Evolutionary conservation across 2,888 invertebrate species (phyloP), one percentile per base, ranked within the genome.

Genomic region (Athripsodes cinereus): DNA sequence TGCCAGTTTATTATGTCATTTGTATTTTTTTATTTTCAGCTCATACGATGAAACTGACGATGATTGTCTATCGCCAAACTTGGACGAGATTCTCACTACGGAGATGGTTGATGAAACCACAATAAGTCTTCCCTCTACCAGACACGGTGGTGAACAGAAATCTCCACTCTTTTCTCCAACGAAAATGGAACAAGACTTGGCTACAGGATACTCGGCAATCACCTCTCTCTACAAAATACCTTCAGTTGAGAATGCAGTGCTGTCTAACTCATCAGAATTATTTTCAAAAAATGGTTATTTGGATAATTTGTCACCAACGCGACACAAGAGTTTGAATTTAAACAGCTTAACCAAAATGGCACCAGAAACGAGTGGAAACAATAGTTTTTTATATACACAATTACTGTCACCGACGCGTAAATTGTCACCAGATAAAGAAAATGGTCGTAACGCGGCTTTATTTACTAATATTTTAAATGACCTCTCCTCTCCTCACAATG

Each of bases 11-110:
- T 31, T 31, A 8, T 8, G 6, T 31, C 8, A 31, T 11, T 31
- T 31, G 31, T 31, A 13, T 26, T 44, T 47, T 47, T 20, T 10
- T 20, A 47, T 20, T 81, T 72, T 48, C 79, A 84, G 84, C 83
- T 83, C 83, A 70, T 84, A 82, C 81, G 84, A 84, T 83, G 84
- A 84, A 71, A 82, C 81, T 47, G 84, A 81, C 65, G 86, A 86
- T 62, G 86, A 86, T 69, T 79, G 82, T 64, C 76, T 86, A 62
- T 85, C 86, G 61, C 85, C 85, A 64, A 86, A 86, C 69, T 68
- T 86, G 67, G 85, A 86, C 69, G 81, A 82, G 61, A 79, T 84
- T 64, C 74, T 83, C 62, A 80, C 70, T 66, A 75, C 75, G 1
- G 78, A 78, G 62, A 72, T 70, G 20, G 67, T 75, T 35, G 79